phyloP scores from a whole-genome alignment of 2,113 vertebrate genomes.

The Saguinus imperator region DNA sequence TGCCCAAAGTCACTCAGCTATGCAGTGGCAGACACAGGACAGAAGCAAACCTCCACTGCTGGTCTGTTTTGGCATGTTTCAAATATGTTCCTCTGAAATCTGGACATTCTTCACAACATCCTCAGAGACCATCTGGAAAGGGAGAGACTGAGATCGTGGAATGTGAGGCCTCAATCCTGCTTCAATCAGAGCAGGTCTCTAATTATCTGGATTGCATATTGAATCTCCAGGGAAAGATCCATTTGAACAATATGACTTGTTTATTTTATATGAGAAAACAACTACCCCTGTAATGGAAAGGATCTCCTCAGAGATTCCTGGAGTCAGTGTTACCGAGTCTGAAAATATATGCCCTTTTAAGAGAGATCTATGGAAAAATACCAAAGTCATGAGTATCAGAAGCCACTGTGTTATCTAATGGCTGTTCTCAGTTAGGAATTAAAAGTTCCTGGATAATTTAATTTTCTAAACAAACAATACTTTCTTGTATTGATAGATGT shows the following conservation, averaged over 20 bases:
- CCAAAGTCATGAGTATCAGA: not conserved
- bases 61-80: not conserved
- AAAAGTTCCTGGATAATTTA: not conserved
- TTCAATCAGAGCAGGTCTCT: not conserved
- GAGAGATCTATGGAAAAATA: not conserved
- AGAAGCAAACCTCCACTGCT: not conserved
- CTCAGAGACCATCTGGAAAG: not conserved
- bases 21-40: not conserved
- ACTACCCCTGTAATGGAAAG: not conserved
- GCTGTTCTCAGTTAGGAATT: not conserved
- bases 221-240: not conserved
- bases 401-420: not conserved
- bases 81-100: not conserved
- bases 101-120: not conserved
- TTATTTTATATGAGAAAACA: not conserved
- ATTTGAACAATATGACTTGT: not conserved
- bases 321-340: not conserved
- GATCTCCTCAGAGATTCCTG: not conserved
- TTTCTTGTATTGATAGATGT: not conserved
- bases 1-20: not conserved
- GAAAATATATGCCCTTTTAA: not conserved
- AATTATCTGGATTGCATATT: not conserved
- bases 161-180: not conserved
- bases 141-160: not conserved
- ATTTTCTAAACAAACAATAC: not conserved